Evolutionary conservation across 2,888 invertebrate species (phyloP).

Genomic region (Vesta saturnalis): DNA sequence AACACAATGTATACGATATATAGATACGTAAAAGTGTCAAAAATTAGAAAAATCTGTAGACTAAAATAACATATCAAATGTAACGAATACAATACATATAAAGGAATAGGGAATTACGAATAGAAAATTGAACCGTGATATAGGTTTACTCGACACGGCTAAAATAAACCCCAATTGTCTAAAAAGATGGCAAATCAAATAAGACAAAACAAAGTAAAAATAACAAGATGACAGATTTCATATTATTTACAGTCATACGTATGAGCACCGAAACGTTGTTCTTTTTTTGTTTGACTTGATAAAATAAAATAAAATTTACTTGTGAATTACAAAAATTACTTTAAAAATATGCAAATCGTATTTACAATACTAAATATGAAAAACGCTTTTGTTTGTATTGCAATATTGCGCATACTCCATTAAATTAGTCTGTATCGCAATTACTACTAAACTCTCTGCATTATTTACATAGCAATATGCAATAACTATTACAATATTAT

Average conservation of each 20-base stretch:
- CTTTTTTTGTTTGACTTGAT: neutral
- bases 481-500: slow-evolving; percentile 22
- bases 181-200: no score
- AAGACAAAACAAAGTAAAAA: neutral
- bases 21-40: no score
- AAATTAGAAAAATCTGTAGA: no score
- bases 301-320: neutral
- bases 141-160: no score
- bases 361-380: neutral
- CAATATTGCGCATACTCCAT: neutral
- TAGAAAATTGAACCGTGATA: no score
- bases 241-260: neutral
- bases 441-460: slow-evolving; percentile 13
- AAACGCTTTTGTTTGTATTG: neutral
- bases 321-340: neutral
- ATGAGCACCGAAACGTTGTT: neutral
- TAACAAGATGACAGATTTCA: neutral
- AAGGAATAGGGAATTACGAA: no score
- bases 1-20: no score
- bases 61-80: no score
- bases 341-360: neutral
- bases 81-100: no score
- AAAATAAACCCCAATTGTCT: neutral
- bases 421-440: slow-evolving; percentile 9
- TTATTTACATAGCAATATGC: slow-evolving; percentile 23